A percentile compares a stretch with the other conserved stretches of the same genome.
Evolutionary conservation across 2,888 invertebrate species (phyloP).

Genomic region (Drosophila ezoana): DNA sequence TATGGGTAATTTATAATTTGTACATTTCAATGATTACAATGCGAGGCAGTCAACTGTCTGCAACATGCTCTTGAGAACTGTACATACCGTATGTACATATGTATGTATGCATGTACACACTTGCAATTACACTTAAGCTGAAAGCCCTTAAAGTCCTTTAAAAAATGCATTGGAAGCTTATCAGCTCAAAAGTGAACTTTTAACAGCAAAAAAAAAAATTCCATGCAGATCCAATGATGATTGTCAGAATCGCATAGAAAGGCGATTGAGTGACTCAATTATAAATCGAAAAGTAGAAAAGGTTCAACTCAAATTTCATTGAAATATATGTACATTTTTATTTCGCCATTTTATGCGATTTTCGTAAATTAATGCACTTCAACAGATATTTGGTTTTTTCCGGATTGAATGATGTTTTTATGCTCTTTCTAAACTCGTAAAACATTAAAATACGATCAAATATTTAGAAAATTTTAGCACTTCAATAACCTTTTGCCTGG

Average conservation of each 20-base stretch:
- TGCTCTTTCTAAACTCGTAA: too few species aligned
- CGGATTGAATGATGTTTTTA: background rate
- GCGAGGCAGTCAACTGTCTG: constrained; percentile 36
- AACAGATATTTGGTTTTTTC: background rate
- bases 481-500: constrained; percentile 9
- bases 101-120: constrained; percentile 2
- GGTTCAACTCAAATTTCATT: too few species aligned
- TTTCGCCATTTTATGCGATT: background rate
- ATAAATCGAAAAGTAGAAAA: too few species aligned
- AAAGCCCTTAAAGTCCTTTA: background rate
- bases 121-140: background rate
- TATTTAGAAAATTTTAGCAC: constrained; percentile 14
- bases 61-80: constrained; percentile 40
- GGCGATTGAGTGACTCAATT: background rate
- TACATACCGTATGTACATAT: constrained; percentile 2
- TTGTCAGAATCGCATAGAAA: background rate
- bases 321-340: too few species aligned
- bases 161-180: constrained; percentile 1
- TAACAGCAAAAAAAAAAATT: background rate
- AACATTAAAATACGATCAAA: background rate
- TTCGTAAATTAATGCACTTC: background rate
- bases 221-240: background rate
- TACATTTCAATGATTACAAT: constrained; percentile 75
- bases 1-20: constrained; percentile 79
- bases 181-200: background rate